Percentiles rank a stretch among this genome's conserved stretches.
Conservation (phyloP, 1,140 invertebrate genomes). For the Camponotus pennsylvanicus region DNA sequence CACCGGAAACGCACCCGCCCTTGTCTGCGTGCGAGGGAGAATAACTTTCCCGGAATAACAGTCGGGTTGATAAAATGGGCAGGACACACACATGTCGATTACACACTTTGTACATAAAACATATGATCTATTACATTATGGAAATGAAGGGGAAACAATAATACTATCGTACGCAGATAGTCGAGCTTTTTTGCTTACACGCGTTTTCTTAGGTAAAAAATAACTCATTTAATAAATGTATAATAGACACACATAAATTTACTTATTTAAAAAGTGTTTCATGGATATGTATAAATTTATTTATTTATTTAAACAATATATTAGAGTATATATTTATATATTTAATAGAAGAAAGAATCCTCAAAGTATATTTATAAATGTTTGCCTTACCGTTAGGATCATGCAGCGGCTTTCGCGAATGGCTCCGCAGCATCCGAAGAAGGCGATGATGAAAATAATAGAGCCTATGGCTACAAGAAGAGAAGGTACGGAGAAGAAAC, state of each 20-base stretch:
- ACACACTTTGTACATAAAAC: constrained; percentile 27
- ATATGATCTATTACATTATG: constrained; percentile 45
- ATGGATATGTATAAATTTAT: background rate
- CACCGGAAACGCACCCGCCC: background rate
- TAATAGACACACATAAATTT: background rate
- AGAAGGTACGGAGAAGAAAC: constrained; percentile 89
- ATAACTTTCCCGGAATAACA: constrained; percentile 45
- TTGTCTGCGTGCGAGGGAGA: constrained; percentile 22
- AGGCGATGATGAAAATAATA: constrained; percentile 93
- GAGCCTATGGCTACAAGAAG: constrained; percentile 93
- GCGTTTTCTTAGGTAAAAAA: background rate
- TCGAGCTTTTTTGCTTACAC: background rate
- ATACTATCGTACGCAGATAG: background rate
- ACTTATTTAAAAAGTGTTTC: background rate
- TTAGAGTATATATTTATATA: background rate
- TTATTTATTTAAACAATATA: constrained; percentile 9
- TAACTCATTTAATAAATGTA: background rate
- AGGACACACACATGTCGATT: constrained; percentile 43
- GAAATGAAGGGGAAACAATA: constrained; percentile 45
- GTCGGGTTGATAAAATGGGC: background rate
- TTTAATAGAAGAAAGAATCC: background rate
- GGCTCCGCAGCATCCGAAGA: constrained; percentile 96
- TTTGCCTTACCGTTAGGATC: constrained; percentile 89
- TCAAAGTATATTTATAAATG: background rate
- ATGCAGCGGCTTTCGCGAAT: constrained; percentile 93